Evolutionary conservation across 2,113 vertebrate genomes (phyloP).

Genomic region (Phylloscopus trochiloides): DNA sequence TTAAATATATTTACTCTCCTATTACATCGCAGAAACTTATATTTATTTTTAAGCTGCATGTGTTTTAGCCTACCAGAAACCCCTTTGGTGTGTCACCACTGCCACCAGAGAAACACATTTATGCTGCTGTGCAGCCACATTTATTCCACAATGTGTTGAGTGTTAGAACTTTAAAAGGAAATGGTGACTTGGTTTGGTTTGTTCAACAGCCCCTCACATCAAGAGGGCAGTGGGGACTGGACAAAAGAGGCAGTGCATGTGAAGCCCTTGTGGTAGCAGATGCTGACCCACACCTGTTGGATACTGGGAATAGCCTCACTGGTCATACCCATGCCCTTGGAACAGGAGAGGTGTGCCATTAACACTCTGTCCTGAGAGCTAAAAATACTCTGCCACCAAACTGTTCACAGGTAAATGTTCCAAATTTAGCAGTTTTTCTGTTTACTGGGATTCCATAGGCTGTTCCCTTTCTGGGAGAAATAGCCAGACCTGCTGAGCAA

Average conservation of each 20-base stretch:
- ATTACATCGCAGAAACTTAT: no score
- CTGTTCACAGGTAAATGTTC: constrained; percentile 38
- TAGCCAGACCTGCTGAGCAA: neutral
- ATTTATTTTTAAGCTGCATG: neutral
- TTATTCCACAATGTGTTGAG: neutral
- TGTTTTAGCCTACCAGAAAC: neutral
- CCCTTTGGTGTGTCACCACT: neutral
- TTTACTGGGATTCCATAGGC: neutral
- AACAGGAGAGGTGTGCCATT: constrained; percentile 18
- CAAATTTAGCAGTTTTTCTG: neutral
- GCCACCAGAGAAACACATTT: neutral
- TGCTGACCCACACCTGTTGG: constrained; percentile 33
- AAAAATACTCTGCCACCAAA: neutral
- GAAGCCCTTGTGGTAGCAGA: neutral
- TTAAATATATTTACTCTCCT: neutral
- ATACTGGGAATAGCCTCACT: neutral
- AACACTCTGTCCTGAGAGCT: neutral
- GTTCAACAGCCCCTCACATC: neutral
- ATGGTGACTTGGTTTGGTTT: neutral
- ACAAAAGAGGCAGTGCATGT: neutral
- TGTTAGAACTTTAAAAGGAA: neutral
- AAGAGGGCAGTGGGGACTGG: neutral
- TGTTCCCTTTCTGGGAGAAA: neutral
- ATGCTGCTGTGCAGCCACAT: neutral
- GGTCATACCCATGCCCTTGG: neutral